Conservation (phyloP, 1,140 invertebrate species). For the Procambarus clarkii region DNA sequence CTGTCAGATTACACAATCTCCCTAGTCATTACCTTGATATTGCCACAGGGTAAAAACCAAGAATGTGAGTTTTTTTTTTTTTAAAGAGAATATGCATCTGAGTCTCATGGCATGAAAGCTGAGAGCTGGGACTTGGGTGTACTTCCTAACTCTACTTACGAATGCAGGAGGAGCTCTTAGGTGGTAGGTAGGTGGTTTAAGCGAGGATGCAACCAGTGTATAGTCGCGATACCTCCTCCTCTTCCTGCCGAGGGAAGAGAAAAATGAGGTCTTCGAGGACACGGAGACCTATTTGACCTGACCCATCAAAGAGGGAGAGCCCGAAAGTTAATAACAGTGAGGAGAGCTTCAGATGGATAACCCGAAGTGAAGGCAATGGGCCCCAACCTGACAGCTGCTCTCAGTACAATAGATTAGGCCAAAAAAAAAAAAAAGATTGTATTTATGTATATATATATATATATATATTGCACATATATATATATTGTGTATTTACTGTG, state of each 20-base stretch:
- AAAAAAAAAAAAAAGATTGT: no score
- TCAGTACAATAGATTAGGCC: slow-evolving; percentile 8
- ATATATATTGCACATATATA: no score
- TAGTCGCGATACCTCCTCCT: slow-evolving; percentile 55
- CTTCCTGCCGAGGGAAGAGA: slow-evolving; percentile 38
- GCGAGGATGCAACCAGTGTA: slow-evolving; percentile 58
- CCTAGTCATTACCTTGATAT: slow-evolving; percentile 7
- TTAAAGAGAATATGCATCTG: slow-evolving; percentile 7
- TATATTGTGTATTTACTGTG: no score
- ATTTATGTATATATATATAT: no score
- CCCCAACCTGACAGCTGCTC: slow-evolving; percentile 44
- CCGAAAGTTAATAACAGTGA: slow-evolving; percentile 1
- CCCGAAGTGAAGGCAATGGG: background rate
- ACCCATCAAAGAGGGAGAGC: slow-evolving; percentile 3
- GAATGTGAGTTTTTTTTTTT: background rate
- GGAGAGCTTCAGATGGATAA: background rate
- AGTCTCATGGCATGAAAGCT: slow-evolving; percentile 9
- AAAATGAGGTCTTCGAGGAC: slow-evolving; percentile 40
- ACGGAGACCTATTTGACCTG: slow-evolving; percentile 1
- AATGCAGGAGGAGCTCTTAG: slow-evolving; percentile 38
- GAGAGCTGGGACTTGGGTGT: slow-evolving; percentile 27
- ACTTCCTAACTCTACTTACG: slow-evolving; percentile 27
- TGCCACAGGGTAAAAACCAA: slow-evolving; percentile 8
- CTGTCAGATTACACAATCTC: slow-evolving; percentile 16
- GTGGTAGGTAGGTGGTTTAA: slow-evolving; percentile 48